phyloP scores from a whole-genome alignment of 2,113 vertebrate genomes.

The Odocoileus virginianus region DNA sequence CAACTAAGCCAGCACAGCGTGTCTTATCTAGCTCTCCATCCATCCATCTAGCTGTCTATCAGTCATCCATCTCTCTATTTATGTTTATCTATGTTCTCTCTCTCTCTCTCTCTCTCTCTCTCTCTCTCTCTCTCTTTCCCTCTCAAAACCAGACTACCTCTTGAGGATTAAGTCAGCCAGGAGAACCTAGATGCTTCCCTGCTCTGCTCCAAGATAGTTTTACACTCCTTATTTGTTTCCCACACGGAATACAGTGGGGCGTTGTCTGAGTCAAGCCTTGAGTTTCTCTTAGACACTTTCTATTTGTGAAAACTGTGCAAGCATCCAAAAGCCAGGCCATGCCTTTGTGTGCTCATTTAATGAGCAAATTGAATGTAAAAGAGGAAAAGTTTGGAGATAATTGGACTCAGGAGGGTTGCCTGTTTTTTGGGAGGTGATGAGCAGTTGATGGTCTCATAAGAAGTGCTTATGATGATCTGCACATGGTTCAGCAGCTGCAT shows the following conservation, averaged over 20 bases:
- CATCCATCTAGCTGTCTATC: neutral
- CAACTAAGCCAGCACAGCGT: neutral
- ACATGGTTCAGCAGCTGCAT: neutral
- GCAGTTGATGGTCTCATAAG: slow-evolving; percentile 59
- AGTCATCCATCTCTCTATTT: neutral
- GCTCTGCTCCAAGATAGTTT: rapidly evolving
- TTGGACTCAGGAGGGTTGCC: slow-evolving; percentile 63
- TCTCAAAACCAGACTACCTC: neutral
- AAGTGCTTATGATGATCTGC: slow-evolving; percentile 43
- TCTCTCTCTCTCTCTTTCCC: neutral
- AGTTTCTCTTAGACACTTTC: neutral
- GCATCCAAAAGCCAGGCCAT: neutral
- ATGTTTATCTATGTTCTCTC: neutral
- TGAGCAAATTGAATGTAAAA: slow-evolving; percentile 56
- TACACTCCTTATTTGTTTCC: neutral
- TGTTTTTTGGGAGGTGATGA: slow-evolving; percentile 41
- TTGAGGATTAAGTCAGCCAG: neutral
- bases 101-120: neutral
- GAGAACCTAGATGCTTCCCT: neutral
- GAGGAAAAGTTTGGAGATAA: slow-evolving; percentile 67
- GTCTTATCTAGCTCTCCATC: neutral
- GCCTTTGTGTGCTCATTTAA: slow-evolving; percentile 49
- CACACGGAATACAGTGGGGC: neutral
- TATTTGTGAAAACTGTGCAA: neutral
- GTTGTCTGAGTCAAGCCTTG: neutral